These are phyloP conservation scores for Sphaerophoria taeniata DNA, from an alignment of 2,888 invertebrate species.

Conservation along the genomic window DNA sequence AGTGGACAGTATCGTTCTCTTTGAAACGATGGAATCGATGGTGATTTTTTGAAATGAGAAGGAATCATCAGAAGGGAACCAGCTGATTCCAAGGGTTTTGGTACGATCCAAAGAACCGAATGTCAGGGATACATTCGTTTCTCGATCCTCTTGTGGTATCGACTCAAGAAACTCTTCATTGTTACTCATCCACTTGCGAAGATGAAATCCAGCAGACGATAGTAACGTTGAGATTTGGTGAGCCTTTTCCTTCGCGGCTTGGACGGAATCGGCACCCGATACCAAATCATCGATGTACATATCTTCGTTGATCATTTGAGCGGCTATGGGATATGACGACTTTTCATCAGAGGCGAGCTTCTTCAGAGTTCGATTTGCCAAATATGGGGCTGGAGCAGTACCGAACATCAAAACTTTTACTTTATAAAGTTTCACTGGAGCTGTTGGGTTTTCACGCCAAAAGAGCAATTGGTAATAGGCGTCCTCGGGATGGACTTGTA, in stretches of 20 bases:
- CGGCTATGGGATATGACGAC: neutral
- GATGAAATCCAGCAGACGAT: slow-evolving; percentile 15
- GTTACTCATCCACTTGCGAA: slow-evolving; percentile 26
- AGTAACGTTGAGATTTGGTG: slow-evolving; percentile 15
- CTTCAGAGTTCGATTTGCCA: neutral
- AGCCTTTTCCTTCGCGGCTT: slow-evolving; percentile 11
- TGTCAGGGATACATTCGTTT: neutral
- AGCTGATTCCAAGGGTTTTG: slow-evolving; percentile 15
- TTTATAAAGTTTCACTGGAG: neutral
- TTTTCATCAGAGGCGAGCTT: neutral
- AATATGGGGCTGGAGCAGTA: slow-evolving; percentile 21
- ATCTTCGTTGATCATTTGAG: slow-evolving; percentile 2
- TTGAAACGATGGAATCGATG: neutral
- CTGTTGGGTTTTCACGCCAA: slow-evolving; percentile 1
- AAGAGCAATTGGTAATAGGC: slow-evolving; percentile 1
- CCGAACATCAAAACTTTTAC: slow-evolving; percentile 11
- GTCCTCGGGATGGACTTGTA: neutral
- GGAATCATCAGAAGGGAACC: slow-evolving; percentile 1
- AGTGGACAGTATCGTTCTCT: slow-evolving; percentile 17
- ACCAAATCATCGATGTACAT: slow-evolving; percentile 19
- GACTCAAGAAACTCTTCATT: neutral
- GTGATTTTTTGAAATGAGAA: neutral
- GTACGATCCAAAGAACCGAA: neutral
- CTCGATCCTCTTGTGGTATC: neutral
- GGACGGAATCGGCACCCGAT: neutral